Evolutionary conservation across 2,797 vertebrate species (phyloP), one percentile per base, ranked within the genome.

Genomic region (Mastacembelus armatus): DNA sequence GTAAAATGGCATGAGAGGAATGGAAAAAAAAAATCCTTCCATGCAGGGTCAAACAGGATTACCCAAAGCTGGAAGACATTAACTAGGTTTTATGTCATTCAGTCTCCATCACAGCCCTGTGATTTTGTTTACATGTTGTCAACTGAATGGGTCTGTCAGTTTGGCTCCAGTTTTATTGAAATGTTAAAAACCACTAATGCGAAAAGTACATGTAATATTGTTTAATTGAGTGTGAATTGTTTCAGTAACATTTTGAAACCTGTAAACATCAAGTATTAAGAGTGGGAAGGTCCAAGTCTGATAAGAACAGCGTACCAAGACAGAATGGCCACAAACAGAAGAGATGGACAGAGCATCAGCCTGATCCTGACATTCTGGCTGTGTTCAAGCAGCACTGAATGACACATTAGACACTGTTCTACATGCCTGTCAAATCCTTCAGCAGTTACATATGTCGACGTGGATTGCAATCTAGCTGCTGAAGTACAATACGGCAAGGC

Each of bases 381-480:
- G 35, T n/a, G 4, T 61, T 81, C 14, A 71, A 71, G 61, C 38
- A 1, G 27, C 0, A 5, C 47, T 50, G 50, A 69, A 39, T 56
- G 79, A 77, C 75, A 85, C 69, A 70, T 72, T 19, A 59, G 69
- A 79, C 68, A 22, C 59, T 77, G 55, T 64, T 66, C 64, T 66
- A 43, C 66, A 78, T 14, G 71, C 67, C 66, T 77, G 83, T 82
- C 48, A 22, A 71, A 51, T n/a, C 18, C 32, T 55, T 84, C 64
- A 42, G 43, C 50, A 60, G 57, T 67, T 70, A 66, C 64, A 75
- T 56, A 56, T 57, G 71, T 44, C 5, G 39, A 68, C 36, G 10
- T 27, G 66, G 71, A 80, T 71, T 63, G 61, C 49, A 60, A 59
- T n/a, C 8, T 5, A 38, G 58, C 44, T 56, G 49, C 42, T 38